These are phyloP conservation scores for Poeciliopsis occidentalis DNA, from an alignment of 2,113 vertebrate genomes.

Conservation along the genomic window DNA sequence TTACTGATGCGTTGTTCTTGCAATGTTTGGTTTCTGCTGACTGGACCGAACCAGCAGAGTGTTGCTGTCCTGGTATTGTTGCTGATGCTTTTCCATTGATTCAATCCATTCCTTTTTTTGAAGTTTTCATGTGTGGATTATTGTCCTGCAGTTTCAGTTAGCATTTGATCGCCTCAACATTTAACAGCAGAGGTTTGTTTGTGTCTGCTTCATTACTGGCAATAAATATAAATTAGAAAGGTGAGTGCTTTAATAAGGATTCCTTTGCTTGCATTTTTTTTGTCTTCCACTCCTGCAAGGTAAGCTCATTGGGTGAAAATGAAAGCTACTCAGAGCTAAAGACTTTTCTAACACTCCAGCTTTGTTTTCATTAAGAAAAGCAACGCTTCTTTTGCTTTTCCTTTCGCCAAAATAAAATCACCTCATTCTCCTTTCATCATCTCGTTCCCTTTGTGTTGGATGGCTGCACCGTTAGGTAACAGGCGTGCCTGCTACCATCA, in stretches of 20 bases:
- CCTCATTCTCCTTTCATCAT: constrained; percentile 36
- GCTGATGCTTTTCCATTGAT: constrained; percentile 11
- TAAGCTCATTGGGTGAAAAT: neutral
- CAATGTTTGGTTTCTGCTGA: constrained; percentile 33
- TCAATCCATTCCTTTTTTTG: neutral
- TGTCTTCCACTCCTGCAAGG: constrained; percentile 1
- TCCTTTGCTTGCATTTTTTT: constrained; percentile 4
- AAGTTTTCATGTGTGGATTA: constrained; percentile 8
- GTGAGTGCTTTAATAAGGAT: too few species aligned
- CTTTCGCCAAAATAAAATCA: constrained; percentile 26
- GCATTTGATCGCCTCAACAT: neutral
- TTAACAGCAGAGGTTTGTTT: neutral
- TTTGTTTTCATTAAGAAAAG: constrained; percentile 44
- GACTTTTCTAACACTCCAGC: constrained; percentile 9
- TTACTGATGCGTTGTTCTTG: constrained; percentile 20
- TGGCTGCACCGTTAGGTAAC: constrained; percentile 37
- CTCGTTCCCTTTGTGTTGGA: constrained; percentile 34
- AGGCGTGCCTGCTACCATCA: constrained; percentile 20
- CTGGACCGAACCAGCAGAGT: constrained; percentile 43
- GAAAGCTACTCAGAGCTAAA: constrained; percentile 4
- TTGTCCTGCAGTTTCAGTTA: constrained; percentile 5
- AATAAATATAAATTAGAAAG: neutral
- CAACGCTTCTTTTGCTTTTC: constrained; percentile 20
- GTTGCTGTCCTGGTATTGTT: constrained; percentile 7
- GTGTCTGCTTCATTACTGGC: constrained; percentile 5